Evolutionary conservation across 2,797 vertebrate species (phyloP), one percentile per base, ranked within the genome.

Genomic region (Pseudochaenichthys georgianus): DNA sequence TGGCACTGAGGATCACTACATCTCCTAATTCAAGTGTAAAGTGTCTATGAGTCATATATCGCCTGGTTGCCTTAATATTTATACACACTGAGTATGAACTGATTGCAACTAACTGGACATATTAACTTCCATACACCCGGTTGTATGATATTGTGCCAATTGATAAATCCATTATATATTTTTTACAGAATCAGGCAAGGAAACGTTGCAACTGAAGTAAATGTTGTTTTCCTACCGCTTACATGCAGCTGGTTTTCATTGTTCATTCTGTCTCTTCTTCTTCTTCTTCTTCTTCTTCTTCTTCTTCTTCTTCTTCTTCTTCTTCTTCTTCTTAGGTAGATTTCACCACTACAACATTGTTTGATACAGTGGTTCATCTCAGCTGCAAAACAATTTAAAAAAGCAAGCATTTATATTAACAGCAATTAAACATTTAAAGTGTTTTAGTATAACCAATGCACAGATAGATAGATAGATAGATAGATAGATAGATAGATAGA

Each of bases 1-100:
- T 63, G 69, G 42, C 50, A 64, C 17, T 3, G 34, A 64, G 23
- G 78, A 59, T 74, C 46, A 51, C 38, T 28, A 28, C 5, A 51
- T 59, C 72, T 72, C 72, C 50, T 64, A 63, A 76, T 71, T 80
- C 51, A 72, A 75, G 42, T 66, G 68, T 72, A 42, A 58, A 34
- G 34, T 15, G 52, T 55, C 66, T 43, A 8, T 43, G 66, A 70
- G 58, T 78, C 17, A 47, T 38, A 13, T 41, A 61, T 45, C 34
- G 13, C 50, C 16, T n/a, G 42, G 19, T 2, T 60, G 21, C 42
- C 23, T 70, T 9, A 23, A 11, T 64, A 73, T 73, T 67, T 41
- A 50, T 11, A 69, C 51, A 69, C 51, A 11, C 19, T 3, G 1
- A n/a, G 17, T 1, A 11, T 17, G 16, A 13, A 50, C 2, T 23